Percentiles rank a stretch among this genome's conserved stretches.
These are phyloP conservation scores for Drosophila grimshawi DNA, from an alignment of 1,140 invertebrate genomes.

Conservation along the genomic window DNA sequence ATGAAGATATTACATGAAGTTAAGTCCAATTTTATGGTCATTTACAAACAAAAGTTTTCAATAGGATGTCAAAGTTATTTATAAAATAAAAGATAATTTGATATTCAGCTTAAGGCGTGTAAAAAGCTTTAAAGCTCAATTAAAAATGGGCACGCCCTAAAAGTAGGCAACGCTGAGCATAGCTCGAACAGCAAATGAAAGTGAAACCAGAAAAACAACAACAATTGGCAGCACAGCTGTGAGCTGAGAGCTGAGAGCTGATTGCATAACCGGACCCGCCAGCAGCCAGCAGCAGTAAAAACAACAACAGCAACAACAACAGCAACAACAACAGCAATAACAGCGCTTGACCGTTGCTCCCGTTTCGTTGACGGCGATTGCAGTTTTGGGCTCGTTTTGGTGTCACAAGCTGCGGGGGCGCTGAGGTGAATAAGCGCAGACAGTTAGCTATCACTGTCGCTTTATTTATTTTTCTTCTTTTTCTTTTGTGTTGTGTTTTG, in stretches of 20 bases:
- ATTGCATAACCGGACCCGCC: conserved; percentile 58
- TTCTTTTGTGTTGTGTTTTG: conserved; percentile 19
- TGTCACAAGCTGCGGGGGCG: conserved; percentile 49
- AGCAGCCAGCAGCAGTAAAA: background rate
- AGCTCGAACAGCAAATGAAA: conserved; percentile 60
- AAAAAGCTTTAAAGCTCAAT: background rate
- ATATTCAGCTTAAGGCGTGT: too few species aligned
- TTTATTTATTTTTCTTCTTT: conserved; percentile 28
- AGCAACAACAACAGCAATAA: conserved; percentile 8
- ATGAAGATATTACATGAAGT: too few species aligned
- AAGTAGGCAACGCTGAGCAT: conserved; percentile 43
- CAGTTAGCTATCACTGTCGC: conserved; percentile 9
- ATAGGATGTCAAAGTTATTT: too few species aligned
- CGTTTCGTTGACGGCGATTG: conserved; percentile 55
- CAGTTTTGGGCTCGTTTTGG: conserved; percentile 76
- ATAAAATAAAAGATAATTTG: too few species aligned
- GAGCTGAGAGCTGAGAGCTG: conserved; percentile 26
- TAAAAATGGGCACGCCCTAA: conserved; percentile 27
- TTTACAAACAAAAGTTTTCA: too few species aligned
- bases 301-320: too few species aligned
- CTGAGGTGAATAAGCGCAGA: conserved; percentile 19
- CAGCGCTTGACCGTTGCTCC: conserved; percentile 53
- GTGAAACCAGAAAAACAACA: conserved; percentile 66
- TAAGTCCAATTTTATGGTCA: too few species aligned
- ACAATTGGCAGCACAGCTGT: conserved; percentile 34